Percentiles rank a stretch among this genome's conserved stretches.
These are phyloP conservation scores for Tetragonula clypearis DNA, from an alignment of 1,140 invertebrate species.

Conservation along the genomic window DNA sequence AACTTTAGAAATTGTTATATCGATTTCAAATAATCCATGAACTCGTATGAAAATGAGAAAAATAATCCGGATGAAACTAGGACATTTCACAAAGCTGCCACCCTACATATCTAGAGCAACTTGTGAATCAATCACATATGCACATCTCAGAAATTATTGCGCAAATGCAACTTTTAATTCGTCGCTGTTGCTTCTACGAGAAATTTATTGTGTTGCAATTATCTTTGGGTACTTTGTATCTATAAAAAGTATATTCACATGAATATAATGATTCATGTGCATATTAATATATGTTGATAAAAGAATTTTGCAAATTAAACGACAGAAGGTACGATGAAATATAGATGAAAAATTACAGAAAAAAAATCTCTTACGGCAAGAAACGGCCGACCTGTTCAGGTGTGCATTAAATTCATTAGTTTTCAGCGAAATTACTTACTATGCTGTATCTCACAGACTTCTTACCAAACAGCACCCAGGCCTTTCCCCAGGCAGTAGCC, in stretches of 20 bases:
- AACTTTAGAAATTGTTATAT: neutral
- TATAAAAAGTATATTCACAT: neutral
- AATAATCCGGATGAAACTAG: neutral
- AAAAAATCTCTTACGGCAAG: neutral
- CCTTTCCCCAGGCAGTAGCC: neutral
- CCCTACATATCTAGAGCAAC: too few species aligned
- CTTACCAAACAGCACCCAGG: neutral
- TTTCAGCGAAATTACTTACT: neutral
- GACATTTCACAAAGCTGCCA: constrained; percentile 9
- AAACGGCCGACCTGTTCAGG: neutral
- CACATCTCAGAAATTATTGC: constrained; percentile 10
- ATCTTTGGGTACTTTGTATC: neutral
- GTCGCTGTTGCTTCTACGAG: neutral
- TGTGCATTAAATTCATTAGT: neutral
- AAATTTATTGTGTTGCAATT: neutral
- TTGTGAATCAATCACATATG: neutral
- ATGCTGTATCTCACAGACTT: neutral
- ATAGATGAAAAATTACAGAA: neutral
- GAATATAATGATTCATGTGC: neutral
- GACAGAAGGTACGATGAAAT: neutral
- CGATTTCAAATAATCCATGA: constrained; percentile 11
- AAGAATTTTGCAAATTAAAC: neutral
- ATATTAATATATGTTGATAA: neutral
- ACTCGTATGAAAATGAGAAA: neutral
- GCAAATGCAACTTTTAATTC: neutral